Evolutionary conservation across 1,140 invertebrate species (phyloP).

Genomic region (Calephelis nemesis): DNA sequence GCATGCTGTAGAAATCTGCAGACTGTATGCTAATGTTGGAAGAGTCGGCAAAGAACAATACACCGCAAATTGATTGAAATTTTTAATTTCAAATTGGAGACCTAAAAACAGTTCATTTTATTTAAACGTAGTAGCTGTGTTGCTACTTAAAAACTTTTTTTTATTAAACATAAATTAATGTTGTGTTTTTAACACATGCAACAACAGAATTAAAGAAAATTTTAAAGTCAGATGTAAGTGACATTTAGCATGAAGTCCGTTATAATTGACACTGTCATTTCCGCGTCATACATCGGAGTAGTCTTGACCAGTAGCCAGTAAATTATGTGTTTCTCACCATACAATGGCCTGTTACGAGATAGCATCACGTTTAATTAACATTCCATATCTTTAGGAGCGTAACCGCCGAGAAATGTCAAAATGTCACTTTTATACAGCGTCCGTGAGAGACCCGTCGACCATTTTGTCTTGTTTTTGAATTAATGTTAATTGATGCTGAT

Average conservation of each 20-base stretch:
- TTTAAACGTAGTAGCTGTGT: too few relatives aligned
- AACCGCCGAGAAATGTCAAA: constrained; percentile 57
- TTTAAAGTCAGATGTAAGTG: not conserved
- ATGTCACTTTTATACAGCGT: constrained; percentile 47
- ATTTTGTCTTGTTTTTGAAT: constrained; percentile 14
- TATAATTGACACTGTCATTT: constrained; percentile 19
- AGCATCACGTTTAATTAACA: constrained; percentile 64
- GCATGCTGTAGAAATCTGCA: too few relatives aligned
- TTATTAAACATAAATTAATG: too few relatives aligned
- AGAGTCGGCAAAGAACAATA: too few relatives aligned
- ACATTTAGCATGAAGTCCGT: not conserved
- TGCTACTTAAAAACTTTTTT: too few relatives aligned
- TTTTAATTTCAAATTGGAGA: too few relatives aligned
- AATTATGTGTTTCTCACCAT: constrained; percentile 38
- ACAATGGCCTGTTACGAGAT: constrained; percentile 69
- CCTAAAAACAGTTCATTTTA: too few relatives aligned
- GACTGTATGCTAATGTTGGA: too few relatives aligned
- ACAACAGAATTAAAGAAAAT: not conserved
- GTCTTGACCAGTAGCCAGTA: constrained; percentile 39
- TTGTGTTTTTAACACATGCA: too few relatives aligned
- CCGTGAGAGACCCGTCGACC: constrained; percentile 31
- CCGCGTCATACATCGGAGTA: not conserved
- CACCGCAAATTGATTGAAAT: too few relatives aligned
- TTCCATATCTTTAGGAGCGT: constrained; percentile 38
- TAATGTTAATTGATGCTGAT: constrained; percentile 9